Evolutionary conservation across 2,797 vertebrate species (phyloP).

Genomic region (Rhadinocentrus ornatus): DNA sequence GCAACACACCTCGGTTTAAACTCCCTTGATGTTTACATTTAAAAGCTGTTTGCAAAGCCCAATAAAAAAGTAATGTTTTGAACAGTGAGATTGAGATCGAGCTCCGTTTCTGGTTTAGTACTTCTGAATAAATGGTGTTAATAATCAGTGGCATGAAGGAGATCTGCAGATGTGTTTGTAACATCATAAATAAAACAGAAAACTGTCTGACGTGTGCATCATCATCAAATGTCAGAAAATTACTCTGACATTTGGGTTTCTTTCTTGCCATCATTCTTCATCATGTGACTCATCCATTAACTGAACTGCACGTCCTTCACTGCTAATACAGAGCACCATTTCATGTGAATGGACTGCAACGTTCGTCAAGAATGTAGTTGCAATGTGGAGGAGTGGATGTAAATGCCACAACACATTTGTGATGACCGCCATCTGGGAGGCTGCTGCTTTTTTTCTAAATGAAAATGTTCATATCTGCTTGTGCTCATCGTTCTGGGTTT

Average conservation of each 20-base stretch:
- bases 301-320: conserved; percentile 3
- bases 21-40: too few species aligned
- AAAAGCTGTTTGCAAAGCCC: too few species aligned
- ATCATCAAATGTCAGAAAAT: conserved; percentile 48
- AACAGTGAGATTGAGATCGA: neutral
- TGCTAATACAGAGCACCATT: neutral
- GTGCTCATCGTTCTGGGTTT: too few species aligned
- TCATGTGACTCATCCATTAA: conserved; percentile 36
- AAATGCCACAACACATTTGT: conserved; percentile 4
- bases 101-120: neutral
- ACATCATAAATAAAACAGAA: conserved; percentile 43
- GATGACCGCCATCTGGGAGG: too few species aligned
- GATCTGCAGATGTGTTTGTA: conserved; percentile 23
- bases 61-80: neutral
- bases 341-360: neutral
- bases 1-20: too few species aligned
- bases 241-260: conserved; percentile 53
- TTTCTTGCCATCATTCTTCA: conserved; percentile 13
- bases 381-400: neutral
- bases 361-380: neutral
- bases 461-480: too few species aligned
- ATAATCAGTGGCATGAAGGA: neutral
- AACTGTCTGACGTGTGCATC: conserved; percentile 5
- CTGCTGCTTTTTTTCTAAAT: too few species aligned
- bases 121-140: neutral